Percentiles rank a stretch among this genome's conserved stretches.
These are phyloP conservation scores for Teinopalpus imperialis DNA, from an alignment of 2,888 invertebrate genomes.

Conservation along the genomic window DNA sequence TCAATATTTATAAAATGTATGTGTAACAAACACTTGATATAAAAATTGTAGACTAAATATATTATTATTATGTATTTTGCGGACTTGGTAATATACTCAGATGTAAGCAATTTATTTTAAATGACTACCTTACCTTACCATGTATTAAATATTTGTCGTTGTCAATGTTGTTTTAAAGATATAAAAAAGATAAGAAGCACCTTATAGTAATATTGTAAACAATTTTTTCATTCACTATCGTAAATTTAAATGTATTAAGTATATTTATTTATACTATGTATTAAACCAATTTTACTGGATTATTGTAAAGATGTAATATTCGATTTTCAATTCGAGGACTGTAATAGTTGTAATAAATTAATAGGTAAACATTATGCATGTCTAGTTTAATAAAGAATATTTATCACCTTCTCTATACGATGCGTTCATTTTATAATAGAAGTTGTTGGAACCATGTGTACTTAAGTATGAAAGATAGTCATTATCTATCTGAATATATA, in stretches of 20 bases:
- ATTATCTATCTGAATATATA: neutral
- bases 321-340: neutral
- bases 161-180: conserved; percentile 19
- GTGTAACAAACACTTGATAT: conserved; percentile 13
- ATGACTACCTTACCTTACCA: neutral
- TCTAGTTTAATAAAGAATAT: too few species aligned
- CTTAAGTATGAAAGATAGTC: neutral
- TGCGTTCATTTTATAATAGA: too few species aligned
- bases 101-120: neutral
- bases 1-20: neutral
- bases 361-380: neutral
- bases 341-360: neutral
- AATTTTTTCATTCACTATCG: neutral
- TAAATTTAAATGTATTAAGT: too few species aligned
- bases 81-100: neutral
- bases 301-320: neutral
- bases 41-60: neutral
- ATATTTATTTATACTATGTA: too few species aligned
- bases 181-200: conserved; percentile 22
- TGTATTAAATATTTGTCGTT: conserved; percentile 5
- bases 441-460: too few species aligned
- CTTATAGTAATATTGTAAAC: conserved; percentile 29
- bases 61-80: conserved; percentile 6
- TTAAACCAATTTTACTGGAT: neutral
- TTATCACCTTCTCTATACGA: too few species aligned